A percentile compares a stretch with the other conserved stretches of the same genome.
phyloP scores from a whole-genome alignment of 2,797 vertebrate genomes.

The Phalloptychus januarius region DNA sequence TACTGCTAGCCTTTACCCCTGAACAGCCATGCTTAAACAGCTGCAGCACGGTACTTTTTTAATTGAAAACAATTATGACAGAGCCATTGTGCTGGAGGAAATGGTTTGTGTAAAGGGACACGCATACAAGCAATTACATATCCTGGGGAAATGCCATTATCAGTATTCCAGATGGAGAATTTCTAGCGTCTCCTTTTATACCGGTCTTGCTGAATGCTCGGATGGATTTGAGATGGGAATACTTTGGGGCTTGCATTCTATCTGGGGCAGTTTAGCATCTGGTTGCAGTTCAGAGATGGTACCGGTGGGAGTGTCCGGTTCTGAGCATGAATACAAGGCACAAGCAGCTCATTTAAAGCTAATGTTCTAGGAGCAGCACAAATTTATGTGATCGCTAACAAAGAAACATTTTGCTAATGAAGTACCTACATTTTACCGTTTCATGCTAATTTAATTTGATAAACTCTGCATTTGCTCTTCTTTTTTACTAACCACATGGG shows the following conservation, averaged over 20 bases:
- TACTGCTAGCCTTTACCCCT: slow-evolving; percentile 50
- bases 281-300: neutral
- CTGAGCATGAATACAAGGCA: neutral
- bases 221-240: slow-evolving; percentile 22
- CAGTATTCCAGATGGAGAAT: neutral
- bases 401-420: neutral
- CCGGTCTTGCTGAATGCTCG: neutral
- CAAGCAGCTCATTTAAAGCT: slow-evolving; percentile 3
- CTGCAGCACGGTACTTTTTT: slow-evolving; percentile 45
- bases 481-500: too few relatives aligned
- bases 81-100: slow-evolving; percentile 32
- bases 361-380: neutral
- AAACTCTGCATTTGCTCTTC: neutral
- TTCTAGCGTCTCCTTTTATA: neutral
- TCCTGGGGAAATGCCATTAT: slow-evolving; percentile 25
- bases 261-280: neutral
- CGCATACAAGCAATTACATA: slow-evolving; percentile 41
- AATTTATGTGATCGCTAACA: neutral
- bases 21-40: slow-evolving; percentile 36
- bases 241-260: neutral
- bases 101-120: slow-evolving; percentile 31
- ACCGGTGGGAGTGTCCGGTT: neutral
- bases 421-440: neutral
- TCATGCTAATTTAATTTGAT: neutral
- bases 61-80: slow-evolving; percentile 56